phyloP scores from a whole-genome alignment of 2,888 invertebrate genomes.

The Microplitis deprimator region DNA sequence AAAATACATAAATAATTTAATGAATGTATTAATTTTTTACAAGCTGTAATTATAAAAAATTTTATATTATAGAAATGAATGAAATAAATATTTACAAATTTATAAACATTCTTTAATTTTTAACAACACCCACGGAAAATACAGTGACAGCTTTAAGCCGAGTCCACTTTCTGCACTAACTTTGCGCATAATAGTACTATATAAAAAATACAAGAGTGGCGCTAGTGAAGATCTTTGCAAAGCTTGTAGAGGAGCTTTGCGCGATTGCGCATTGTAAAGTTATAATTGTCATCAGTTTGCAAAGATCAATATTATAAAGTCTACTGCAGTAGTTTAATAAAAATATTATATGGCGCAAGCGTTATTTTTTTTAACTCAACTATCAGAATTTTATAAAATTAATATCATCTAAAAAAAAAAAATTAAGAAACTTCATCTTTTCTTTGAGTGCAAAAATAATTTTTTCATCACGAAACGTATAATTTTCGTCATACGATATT shows the following conservation, averaged over 20 bases:
- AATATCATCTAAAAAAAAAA: not conserved
- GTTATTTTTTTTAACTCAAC: not conserved
- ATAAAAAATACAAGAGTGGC: constrained; percentile 26
- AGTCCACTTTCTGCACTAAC: constrained; percentile 47
- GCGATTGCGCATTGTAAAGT: constrained; percentile 19
- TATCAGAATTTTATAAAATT: not conserved
- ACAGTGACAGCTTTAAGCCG: constrained; percentile 27
- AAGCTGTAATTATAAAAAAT: not conserved
- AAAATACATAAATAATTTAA: too few species aligned
- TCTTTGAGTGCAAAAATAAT: not conserved
- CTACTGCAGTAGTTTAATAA: constrained; percentile 31
- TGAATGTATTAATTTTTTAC: too few species aligned
- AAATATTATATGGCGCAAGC: not conserved
- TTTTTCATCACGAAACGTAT: not conserved
- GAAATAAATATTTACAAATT: not conserved
- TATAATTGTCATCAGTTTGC: not conserved
- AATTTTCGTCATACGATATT: too few species aligned
- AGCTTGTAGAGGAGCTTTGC: constrained; percentile 16
- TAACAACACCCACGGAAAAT: constrained; percentile 11
- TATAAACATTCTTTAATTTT: constrained; percentile 2
- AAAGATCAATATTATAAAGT: constrained; percentile 30
- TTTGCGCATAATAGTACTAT: constrained; percentile 43
- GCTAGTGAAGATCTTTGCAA: constrained; percentile 16
- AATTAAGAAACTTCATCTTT: not conserved
- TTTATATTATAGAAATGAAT: not conserved